Evolutionary conservation across 92 coral and sea anemone species (phyloP), one percentile per base, ranked within the genome.

Genomic region (Epizoanthus scotinus): DNA sequence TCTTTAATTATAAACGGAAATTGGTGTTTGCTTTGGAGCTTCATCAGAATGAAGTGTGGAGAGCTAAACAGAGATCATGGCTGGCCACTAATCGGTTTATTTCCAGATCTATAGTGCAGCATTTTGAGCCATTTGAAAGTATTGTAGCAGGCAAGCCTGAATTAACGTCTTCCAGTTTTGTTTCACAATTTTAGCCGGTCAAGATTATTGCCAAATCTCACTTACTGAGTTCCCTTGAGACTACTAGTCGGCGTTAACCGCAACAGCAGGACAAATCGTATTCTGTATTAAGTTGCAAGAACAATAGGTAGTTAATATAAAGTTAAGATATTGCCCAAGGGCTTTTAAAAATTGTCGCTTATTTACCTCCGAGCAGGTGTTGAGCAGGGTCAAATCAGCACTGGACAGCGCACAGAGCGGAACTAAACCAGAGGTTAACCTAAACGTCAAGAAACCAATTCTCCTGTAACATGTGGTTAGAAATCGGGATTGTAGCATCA

Each of bases 381-480:
- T 64, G 69, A 34, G 69, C 18, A 62, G 69, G n/a, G 17, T 29
- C 69, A 64, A 64, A 64, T 29, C 69, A 19, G 5, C 5, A 38
- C 8, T 15, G 69, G 69, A 64, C n/a, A 38, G 42, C 28, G 5
- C 21, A 64, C 20, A 64, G 22, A 3, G 22, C 47, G 21, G 21
- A 64, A 12, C 42, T 64, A 5, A 12, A 12, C 36, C 42, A 20
- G 28, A 7, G 18, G 19, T 28, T 9, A 64, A 63, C 8, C 62
- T 57, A 57, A 38, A 29, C 15, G 8, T 63, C 40, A 29, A 63
- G 69, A 25, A 36, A 25, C 40, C 15, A 63, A 6, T 36, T 14
- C 26, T 29, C 40, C 3, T 17, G 71, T n/a, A 74, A 20, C 79
- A 74, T 74, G 79, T 74, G 79, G 79, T 20, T 74, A 4, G 67